Evolutionary conservation across 2,113 vertebrate genomes (phyloP), one percentile per base, ranked within the genome.

Genomic region (Rynchops niger): DNA sequence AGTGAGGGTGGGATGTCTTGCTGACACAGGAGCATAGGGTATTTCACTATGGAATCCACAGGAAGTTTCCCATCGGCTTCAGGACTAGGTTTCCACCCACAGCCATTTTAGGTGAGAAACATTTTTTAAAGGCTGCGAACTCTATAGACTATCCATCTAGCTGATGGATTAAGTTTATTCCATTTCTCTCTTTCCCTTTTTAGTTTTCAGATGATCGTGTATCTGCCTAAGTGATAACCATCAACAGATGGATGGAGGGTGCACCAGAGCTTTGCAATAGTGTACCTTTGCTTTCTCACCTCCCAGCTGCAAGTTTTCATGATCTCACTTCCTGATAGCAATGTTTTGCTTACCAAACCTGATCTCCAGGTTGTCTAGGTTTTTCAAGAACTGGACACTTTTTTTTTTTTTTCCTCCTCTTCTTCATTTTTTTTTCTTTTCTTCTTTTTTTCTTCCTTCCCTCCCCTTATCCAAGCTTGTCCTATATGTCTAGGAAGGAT

Each of bases 171-270:
- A 80, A 94, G 47, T 82, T 87, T 95, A 27, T 79, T 49, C 36
- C 69, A 70, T 29, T 85, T 78, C 32, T 71, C 15, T 56, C 50
- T 26, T 72, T 96, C 38, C 67, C 21, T 61, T 95, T 95, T 95
- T 84, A 94, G 72, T 92, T 87, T 97, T 69, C 90, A 81, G 36
- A 89, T 85, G 76, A 53, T 90, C 63, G 71, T 12, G 2, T 94
- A 76, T 86, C 77, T 97, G 77, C 86, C 82, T 96, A 78, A 94
- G 92, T 96, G 94, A 91, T 95, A 98, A 95, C 94, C 91, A 86
- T 71, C 76, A 97, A 38, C 94, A 97, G 97, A 97, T 95, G 94
- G 95, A 93, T 81, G 23, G 73, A 93, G 72, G 83, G 12, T 86
- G 71, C 90, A 94, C 63, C 73, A 65, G 49, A 77, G 45, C 19